Evolutionary conservation across 2,113 vertebrate species (phyloP).

Genomic region (Globicephala melas): DNA sequence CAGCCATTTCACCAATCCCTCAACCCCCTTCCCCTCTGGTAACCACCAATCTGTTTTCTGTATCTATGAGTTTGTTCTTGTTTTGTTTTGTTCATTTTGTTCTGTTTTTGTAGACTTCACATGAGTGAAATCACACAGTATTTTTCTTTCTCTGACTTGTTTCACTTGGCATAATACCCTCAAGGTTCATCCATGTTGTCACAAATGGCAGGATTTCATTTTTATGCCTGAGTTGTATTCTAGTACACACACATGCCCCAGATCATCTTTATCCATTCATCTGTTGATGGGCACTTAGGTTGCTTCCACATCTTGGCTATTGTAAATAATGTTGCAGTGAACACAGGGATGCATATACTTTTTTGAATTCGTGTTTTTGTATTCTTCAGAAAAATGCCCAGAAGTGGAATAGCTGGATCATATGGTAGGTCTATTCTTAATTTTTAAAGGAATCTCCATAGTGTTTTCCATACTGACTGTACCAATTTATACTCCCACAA

Average conservation of each 20-base stretch:
- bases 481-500: neutral
- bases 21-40: neutral
- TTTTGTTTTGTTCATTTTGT: neutral
- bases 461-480: neutral
- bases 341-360: neutral
- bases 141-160: neutral
- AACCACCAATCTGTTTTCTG: neutral
- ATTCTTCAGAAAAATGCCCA: neutral
- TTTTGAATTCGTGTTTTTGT: neutral
- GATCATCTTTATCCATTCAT: neutral
- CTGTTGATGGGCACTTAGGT: neutral
- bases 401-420: neutral
- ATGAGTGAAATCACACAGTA: neutral
- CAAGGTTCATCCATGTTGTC: neutral
- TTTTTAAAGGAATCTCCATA: neutral
- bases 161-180: neutral
- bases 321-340: neutral
- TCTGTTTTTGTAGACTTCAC: neutral
- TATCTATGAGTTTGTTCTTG: neutral
- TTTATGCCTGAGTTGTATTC: neutral
- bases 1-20: neutral
- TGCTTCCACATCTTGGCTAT: neutral
- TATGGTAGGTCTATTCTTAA: neutral
- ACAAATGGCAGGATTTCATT: neutral
- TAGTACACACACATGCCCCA: neutral